Conservation (phyloP, 2,888 invertebrate species). For the Panopea generosa region DNA sequence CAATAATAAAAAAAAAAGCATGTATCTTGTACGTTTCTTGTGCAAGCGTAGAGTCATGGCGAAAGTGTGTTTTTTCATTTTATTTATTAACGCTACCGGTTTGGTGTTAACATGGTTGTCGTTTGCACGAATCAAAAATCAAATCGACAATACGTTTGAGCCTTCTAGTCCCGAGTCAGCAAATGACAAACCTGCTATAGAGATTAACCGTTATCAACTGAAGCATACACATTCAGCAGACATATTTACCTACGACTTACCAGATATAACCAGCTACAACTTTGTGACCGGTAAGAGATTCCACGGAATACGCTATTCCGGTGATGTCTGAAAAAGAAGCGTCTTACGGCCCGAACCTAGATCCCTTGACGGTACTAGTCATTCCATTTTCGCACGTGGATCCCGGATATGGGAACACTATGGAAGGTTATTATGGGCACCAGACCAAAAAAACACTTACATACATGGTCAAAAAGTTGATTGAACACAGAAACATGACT, state of each 20-base stretch:
- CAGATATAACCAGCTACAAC: slow-evolving; percentile 69
- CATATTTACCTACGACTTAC: slow-evolving; percentile 73
- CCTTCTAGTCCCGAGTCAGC: too few species aligned
- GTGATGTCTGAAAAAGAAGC: slow-evolving; percentile 46
- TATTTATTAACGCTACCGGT: too few species aligned
- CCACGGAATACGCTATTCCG: slow-evolving; percentile 72
- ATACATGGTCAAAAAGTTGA: slow-evolving; percentile 95
- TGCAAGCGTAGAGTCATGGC: too few species aligned
- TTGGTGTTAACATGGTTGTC: too few species aligned
- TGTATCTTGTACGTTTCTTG: too few species aligned
- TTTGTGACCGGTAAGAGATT: slow-evolving; percentile 68
- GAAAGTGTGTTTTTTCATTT: too few species aligned
- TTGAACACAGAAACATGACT: slow-evolving; percentile 90
- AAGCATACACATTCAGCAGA: slow-evolving; percentile 17
- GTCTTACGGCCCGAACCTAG: slow-evolving; percentile 57
- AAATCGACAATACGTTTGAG: too few species aligned
- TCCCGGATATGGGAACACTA: slow-evolving; percentile 98
- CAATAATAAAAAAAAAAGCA: too few species aligned
- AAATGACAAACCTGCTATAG: too few species aligned
- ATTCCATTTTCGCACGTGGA: slow-evolving; percentile 99
- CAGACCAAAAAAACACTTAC: slow-evolving; percentile 90
- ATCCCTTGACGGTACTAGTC: slow-evolving; percentile 87
- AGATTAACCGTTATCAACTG: too few species aligned
- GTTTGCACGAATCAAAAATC: too few species aligned
- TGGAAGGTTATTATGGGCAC: slow-evolving; percentile 95